A percentile compares a stretch with the other conserved stretches of the same genome.
Evolutionary conservation across 2,888 invertebrate genomes (phyloP).

Genomic region (Synergus laeviventris): DNA sequence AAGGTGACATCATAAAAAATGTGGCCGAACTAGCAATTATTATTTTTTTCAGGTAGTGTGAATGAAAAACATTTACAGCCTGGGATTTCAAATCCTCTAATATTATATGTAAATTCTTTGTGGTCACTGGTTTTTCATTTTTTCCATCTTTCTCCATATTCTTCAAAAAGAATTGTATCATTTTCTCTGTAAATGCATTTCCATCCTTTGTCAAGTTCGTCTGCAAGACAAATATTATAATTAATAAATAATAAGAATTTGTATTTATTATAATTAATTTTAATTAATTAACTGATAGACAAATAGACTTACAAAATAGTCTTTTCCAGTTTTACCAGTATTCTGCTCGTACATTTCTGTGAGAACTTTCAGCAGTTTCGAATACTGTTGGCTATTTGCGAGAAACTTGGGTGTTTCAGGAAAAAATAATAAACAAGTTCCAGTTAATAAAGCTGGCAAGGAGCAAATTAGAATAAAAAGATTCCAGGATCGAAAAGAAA

Average conservation of each 20-base stretch:
- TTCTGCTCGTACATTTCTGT: conserved; percentile 83
- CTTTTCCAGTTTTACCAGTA: conserved; percentile 77
- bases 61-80: neutral
- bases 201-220: neutral
- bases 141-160: neutral
- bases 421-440: conserved; percentile 82
- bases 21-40: neutral
- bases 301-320: conserved; percentile 65
- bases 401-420: conserved; percentile 90
- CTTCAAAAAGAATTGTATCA: neutral
- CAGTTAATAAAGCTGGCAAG: conserved; percentile 82
- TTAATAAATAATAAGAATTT: neutral
- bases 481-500: conserved; percentile 87
- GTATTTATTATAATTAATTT: neutral
- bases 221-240: neutral
- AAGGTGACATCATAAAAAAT: conserved; percentile 79
- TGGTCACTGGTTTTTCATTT: neutral
- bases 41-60: neutral
- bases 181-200: neutral
- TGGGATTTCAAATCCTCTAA: neutral
- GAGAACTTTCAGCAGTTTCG: conserved; percentile 82
- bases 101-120: neutral
- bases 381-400: conserved; percentile 85
- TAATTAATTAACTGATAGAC: neutral
- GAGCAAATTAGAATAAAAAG: conserved; percentile 86